Base-by-base conservation (phyloP, 2,113 vertebrate species). In the Paramormyrops kingsleyae region DNA sequence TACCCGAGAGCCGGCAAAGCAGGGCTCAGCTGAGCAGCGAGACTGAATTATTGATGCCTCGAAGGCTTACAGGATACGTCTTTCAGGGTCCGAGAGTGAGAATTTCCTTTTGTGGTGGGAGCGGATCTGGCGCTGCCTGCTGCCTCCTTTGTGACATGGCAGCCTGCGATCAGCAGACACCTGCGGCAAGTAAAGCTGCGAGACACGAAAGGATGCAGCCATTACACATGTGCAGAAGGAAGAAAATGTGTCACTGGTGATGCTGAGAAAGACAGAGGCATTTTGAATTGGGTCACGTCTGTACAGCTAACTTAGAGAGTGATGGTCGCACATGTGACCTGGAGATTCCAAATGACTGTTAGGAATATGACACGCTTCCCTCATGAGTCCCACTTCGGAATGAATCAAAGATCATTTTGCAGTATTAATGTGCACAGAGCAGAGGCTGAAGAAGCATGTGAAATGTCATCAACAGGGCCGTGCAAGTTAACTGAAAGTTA, bases 21-120 rank as follows among this genome's bases (percentile, higher is more conserved):
- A 85, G n/a, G 52, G 89, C 39, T 39, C 39, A 21, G 44, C 42
- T 39, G n/a, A 89, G 35, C 74, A 27, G 74, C 21, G 2, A 5
- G 15, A 27, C 77, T 89, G 52, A 89, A 89, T 89, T 89, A 89
- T 89, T 89, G 31, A 89, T 35, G 52, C 50, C 52, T 7, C 9
- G 52, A 59, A 59, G 15, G 50, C 88, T 59, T 80, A 62, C 80
- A 31, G 35, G 39, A 85, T 49, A 19, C 77, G 27, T 85, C 80
- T 80, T 85, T 52, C 56, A 31, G 21, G 46, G 50, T 44, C 89
- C 31, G 77, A 46, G 39, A 27, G 52, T 84, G 80, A 56, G 50
- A 80, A 83, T 84, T 89, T 56, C 46, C 31, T 89, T 83, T 59
- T 49, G 49, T 44, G 77, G 50, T 80, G 83, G 15, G 50, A 47